Conservation (phyloP, 2,888 invertebrate species). For the Ophion slaviceki region DNA sequence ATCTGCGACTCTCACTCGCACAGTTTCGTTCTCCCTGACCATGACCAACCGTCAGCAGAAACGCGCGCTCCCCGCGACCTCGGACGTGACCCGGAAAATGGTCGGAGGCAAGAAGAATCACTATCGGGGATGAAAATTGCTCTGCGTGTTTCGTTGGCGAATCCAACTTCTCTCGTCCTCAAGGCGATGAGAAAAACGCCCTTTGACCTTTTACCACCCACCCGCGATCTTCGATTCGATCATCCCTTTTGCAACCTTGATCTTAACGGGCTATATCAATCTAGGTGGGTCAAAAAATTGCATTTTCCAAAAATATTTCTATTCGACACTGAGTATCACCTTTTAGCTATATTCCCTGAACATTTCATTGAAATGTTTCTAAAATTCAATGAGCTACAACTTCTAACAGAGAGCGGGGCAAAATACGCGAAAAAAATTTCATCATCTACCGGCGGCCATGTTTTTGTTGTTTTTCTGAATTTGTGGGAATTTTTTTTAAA, state of each 20-base stretch:
- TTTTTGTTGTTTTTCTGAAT: too few relatives aligned
- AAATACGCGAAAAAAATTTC: too few relatives aligned
- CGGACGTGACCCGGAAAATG: constrained; percentile 59
- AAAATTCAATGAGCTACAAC: too few relatives aligned
- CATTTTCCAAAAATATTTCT: too few relatives aligned
- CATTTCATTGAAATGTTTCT: too few relatives aligned
- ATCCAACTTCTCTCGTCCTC: constrained; percentile 26
- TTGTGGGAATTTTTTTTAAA: too few relatives aligned
- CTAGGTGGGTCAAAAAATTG: too few relatives aligned
- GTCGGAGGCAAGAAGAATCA: constrained; percentile 23
- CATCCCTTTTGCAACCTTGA: not conserved
- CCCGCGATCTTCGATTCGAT: not conserved
- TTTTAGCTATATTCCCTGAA: too few relatives aligned
- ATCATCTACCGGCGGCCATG: too few relatives aligned
- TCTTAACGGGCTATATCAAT: not conserved
- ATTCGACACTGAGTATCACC: too few relatives aligned
- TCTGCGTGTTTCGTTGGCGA: constrained; percentile 37
- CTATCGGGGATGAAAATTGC: constrained; percentile 32
- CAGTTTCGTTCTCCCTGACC: constrained; percentile 58
- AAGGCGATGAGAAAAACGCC: not conserved
- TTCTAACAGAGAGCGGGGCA: too few relatives aligned
- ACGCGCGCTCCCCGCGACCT: constrained; percentile 50
- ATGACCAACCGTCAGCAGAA: constrained; percentile 60
- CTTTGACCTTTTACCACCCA: not conserved
- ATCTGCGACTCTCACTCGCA: constrained; percentile 9